Conservation (phyloP, 2,113 vertebrate genomes). For the Oncorhynchus masou region DNA sequence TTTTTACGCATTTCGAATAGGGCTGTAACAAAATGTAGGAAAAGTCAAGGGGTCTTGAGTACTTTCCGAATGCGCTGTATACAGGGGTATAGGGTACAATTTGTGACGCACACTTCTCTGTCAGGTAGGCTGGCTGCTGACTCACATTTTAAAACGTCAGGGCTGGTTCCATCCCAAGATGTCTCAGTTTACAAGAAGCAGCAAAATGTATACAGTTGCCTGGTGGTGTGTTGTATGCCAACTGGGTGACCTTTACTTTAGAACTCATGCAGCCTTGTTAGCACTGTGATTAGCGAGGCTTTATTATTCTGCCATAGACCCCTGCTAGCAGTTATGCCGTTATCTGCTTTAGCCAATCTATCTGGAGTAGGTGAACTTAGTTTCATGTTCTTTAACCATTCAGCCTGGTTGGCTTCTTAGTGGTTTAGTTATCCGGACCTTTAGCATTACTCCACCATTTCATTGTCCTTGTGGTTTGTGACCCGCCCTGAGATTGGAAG, state of each 20-base stretch:
- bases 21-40: too few species aligned
- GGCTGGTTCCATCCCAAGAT: conserved; percentile 29
- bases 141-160: conserved; percentile 72
- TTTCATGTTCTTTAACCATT: too few species aligned
- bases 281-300: conserved; percentile 14
- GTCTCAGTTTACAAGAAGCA: conserved; percentile 32
- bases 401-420: too few species aligned
- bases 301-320: conserved; percentile 4
- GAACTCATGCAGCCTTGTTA: conserved; percentile 18
- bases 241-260: conserved; percentile 50
- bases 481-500: too few species aligned
- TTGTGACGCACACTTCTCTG: conserved; percentile 26
- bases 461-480: too few species aligned
- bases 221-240: conserved; percentile 13
- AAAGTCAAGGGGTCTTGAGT: too few species aligned
- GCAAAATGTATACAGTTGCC: conserved; percentile 28
- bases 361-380: background rate
- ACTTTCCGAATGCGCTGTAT: background rate
- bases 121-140: conserved; percentile 48
- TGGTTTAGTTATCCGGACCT: too few species aligned
- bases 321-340: background rate
- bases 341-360: background rate
- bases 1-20: too few species aligned
- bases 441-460: too few species aligned
- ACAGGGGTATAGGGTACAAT: background rate